Evolutionary conservation across 2,797 vertebrate genomes (phyloP).

Genomic region (Enteromius anoplus): DNA sequence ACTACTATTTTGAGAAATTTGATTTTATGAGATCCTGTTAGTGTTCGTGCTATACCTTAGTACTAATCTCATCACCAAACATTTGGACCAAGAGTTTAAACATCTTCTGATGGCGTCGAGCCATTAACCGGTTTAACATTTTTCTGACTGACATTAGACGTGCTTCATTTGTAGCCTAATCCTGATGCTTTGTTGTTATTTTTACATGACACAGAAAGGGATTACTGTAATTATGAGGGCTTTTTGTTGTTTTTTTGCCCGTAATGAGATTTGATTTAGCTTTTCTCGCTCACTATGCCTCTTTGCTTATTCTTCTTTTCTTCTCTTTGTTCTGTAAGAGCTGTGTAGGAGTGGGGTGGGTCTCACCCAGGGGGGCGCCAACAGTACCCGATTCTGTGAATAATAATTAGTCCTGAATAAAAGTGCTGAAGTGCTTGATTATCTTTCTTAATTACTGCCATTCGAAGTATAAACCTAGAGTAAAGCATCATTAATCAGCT

Average conservation of each 20-base stretch:
- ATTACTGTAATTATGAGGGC: slow-evolving; percentile 70
- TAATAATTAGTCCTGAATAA: slow-evolving; percentile 61
- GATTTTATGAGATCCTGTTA: not conserved
- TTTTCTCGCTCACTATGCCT: slow-evolving; percentile 29
- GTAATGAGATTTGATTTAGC: slow-evolving; percentile 64
- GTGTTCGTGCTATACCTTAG: not conserved
- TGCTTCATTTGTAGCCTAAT: slow-evolving; percentile 59
- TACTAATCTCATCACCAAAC: slow-evolving; percentile 3
- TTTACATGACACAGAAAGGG: slow-evolving; percentile 67
- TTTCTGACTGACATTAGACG: slow-evolving; percentile 28
- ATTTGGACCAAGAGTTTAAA: not conserved
- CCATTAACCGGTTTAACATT: not conserved
- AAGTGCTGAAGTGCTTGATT: slow-evolving; percentile 55
- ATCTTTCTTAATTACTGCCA: slow-evolving; percentile 59
- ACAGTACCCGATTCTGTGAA: slow-evolving; percentile 54
- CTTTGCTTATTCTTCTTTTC: slow-evolving; percentile 37
- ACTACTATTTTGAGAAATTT: not conserved
- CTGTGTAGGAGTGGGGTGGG: slow-evolving; percentile 49
- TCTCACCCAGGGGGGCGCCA: slow-evolving; percentile 54
- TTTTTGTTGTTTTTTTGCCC: slow-evolving; percentile 52
- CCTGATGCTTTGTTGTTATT: slow-evolving; percentile 50
- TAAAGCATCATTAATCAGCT: slow-evolving; percentile 53
- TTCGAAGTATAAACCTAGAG: slow-evolving; percentile 12
- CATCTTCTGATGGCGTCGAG: not conserved
- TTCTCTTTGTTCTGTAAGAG: slow-evolving; percentile 48